Conservation (phyloP, 2,113 vertebrate genomes). For the Isichthys henryi region DNA sequence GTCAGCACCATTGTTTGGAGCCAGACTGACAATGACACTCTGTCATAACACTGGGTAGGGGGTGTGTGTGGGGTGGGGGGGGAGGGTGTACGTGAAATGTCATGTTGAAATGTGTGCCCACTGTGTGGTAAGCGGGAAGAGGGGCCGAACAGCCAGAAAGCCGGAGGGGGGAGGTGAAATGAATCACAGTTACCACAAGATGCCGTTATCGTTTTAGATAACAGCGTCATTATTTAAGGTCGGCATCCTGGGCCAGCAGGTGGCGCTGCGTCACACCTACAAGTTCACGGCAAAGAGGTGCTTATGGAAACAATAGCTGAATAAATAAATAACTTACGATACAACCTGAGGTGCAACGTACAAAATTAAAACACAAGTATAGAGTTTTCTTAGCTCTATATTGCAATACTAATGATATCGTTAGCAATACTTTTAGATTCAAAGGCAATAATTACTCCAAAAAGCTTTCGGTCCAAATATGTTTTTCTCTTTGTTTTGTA, state of each 20-base stretch:
- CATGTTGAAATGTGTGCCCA: not conserved
- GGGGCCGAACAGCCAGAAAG: not conserved
- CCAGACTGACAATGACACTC: conserved; percentile 19
- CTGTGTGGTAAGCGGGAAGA: not conserved
- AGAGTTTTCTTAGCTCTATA: not conserved
- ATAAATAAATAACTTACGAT: not conserved
- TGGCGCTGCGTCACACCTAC: not conserved
- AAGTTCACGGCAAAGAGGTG: not conserved
- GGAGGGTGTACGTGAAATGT: not conserved
- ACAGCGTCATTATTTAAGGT: not conserved
- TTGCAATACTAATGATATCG: not conserved
- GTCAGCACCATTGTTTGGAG: conserved; percentile 7
- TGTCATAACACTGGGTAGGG: not conserved
- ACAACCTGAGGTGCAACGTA: not conserved
- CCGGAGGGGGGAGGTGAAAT: not conserved
- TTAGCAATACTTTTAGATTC: not conserved
- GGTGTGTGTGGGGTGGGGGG: not conserved
- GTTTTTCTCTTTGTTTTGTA: not conserved
- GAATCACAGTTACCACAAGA: not conserved
- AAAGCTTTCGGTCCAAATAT: not conserved
- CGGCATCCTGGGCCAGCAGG: not conserved
- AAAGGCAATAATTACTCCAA: not conserved
- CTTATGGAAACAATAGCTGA: not conserved
- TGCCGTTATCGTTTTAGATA: not conserved
- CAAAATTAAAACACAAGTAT: not conserved